phyloP scores from a whole-genome alignment of 2,888 invertebrate species.

The Agriopis leucophaearia region DNA sequence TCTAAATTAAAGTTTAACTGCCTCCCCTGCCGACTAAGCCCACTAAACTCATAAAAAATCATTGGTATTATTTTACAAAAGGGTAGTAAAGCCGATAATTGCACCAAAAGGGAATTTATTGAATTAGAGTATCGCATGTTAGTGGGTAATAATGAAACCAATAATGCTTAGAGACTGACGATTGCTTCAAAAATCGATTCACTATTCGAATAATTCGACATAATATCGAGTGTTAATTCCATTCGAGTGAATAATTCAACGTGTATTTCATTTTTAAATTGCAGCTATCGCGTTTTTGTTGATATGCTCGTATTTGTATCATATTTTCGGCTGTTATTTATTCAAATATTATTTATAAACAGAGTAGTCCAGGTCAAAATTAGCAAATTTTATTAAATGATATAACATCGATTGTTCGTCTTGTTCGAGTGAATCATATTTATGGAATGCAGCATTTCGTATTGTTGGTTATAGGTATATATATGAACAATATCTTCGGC shows the following conservation, averaged over 20 bases:
- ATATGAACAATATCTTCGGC: too few species aligned
- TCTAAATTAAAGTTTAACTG: background rate
- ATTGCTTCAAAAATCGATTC: background rate
- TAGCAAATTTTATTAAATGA: too few species aligned
- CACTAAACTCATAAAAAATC: slow-evolving; percentile 45
- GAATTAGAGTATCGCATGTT: slow-evolving; percentile 62
- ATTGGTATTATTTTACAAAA: slow-evolving; percentile 47
- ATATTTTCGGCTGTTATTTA: too few species aligned
- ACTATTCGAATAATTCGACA: slow-evolving; percentile 8
- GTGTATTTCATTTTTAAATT: background rate
- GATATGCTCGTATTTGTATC: too few species aligned
- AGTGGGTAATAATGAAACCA: slow-evolving; percentile 51
- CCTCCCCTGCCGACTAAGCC: slow-evolving; percentile 3
- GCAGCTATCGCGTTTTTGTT: too few species aligned
- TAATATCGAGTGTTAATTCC: background rate
- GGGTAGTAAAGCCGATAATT: slow-evolving; percentile 49
- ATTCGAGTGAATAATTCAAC: background rate
- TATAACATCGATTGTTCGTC: background rate
- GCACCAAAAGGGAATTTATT: slow-evolving; percentile 61
- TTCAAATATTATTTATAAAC: too few species aligned
- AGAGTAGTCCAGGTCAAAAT: too few species aligned
- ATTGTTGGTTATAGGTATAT: too few species aligned
- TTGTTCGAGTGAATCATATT: background rate
- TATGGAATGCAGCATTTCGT: too few species aligned
- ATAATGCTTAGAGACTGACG: slow-evolving; percentile 42